Base-by-base conservation (phyloP, 2,113 vertebrate genomes). In the Synodontis membranacea region DNA sequence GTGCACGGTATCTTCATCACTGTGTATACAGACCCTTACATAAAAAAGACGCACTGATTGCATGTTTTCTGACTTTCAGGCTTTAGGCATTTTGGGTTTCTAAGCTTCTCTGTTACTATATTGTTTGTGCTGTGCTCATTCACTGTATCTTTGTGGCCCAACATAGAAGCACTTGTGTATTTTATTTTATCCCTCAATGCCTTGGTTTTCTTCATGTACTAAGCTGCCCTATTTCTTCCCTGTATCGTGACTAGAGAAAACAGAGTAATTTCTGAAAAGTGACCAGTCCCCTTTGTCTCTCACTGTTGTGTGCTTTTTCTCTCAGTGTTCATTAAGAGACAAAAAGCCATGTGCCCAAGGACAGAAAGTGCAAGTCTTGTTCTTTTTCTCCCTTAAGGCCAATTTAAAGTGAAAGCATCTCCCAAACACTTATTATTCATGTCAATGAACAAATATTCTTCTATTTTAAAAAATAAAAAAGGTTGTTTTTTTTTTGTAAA, bases 321-420 rank as follows among this genome's bases (percentile, higher is more conserved):
- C 87, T 68, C n/a, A 84, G 88, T 86, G 88, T 94, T 94, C 89
- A 93, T 92, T 91, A 87, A 90, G 88, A 92, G 92, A 94, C 93
- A 93, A 94, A 91, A 91, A 91, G 92, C 93, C 93, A 94, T 95
- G 92, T 95, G 94, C 93, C 93, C 50, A 72, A 64, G 86, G 90
- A 94, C 91, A 95, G 95, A 93, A 93, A 88, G 86, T 66, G 76
- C 79, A 82, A 83, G 88, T 89, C 91, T 87, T 50, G 37, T 83
- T 80, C 89, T 88, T 39, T 46, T 76, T 86, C 28, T 34, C 60
- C 62, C 84, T 54, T 79, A 58, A 80, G 5, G 52, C 23, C 78
- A 58, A 28, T 37, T 80, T 39, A 80, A 9, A 80, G 21, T 42
- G 28, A 78, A 78, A 5, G 0, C 46, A 78, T n/a, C 15, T 75